Conservation (phyloP, 2,888 invertebrate genomes). For the Thera obeliscata region DNA sequence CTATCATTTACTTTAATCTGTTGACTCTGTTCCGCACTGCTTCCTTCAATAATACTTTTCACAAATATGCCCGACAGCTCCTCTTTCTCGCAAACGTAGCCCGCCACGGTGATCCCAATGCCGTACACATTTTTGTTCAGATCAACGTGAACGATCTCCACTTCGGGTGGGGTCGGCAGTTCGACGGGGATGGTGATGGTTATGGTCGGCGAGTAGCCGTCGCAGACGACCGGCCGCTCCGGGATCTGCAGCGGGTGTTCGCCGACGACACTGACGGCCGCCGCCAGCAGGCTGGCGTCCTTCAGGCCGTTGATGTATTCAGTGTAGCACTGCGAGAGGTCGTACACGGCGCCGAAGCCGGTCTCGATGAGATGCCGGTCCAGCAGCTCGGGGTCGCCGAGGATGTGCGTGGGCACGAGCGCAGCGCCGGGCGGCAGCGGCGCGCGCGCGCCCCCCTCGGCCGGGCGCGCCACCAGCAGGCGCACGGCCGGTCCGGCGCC, state of each 20-base stretch:
- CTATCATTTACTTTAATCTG: conserved; percentile 98
- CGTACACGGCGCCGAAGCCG: conserved; percentile 86
- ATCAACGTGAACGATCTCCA: conserved; percentile 95
- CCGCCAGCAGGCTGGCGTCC: conserved; percentile 64
- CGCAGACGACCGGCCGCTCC: conserved; percentile 66
- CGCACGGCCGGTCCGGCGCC: conserved; percentile 93
- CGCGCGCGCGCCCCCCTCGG: conserved; percentile 94
- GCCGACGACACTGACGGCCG: conserved; percentile 76
- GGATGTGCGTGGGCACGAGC: conserved; percentile 95
- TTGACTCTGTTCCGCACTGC: conserved; percentile 96
- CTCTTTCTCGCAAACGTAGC: conserved; percentile 98
- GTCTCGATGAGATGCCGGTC: conserved; percentile 93
- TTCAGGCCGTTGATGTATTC: conserved; percentile 73
- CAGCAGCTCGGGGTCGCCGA: conserved; percentile 95
- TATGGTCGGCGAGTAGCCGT: conserved; percentile 71
- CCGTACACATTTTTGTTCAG: conserved; percentile 96
- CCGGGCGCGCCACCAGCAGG: conserved; percentile 96
- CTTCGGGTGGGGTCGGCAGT: conserved; percentile 91
- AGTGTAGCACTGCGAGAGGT: conserved; percentile 72
- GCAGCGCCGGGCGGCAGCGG: conserved; percentile 91
- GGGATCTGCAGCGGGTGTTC: conserved; percentile 75
- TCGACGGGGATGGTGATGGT: conserved; percentile 80
- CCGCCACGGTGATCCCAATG: conserved; percentile 97
- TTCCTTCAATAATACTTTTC: conserved; percentile 98
- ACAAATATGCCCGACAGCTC: conserved; percentile 99